phyloP scores from a whole-genome alignment of 64 coral and sea anemone genomes.

The Acropora tenuis region DNA sequence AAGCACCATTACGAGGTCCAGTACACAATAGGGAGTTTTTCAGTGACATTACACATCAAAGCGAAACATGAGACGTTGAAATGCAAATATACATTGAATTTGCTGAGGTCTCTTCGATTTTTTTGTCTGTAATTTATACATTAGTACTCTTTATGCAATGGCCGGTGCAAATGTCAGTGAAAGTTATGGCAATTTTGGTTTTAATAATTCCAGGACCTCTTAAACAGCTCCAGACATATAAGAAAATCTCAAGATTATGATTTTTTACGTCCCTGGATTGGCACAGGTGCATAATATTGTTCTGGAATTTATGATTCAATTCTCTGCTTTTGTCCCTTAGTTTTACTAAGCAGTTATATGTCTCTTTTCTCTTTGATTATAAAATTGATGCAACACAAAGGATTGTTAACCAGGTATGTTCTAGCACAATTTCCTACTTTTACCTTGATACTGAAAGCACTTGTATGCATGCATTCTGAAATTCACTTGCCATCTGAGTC shows the following conservation, averaged over 20 bases:
- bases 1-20: too few relatives aligned
- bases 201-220: slow-evolving; percentile 2
- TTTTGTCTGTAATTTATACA: too few relatives aligned
- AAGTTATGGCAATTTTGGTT: not conserved
- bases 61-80: too few relatives aligned
- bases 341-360: not conserved
- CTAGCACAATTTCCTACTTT: not conserved
- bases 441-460: too few relatives aligned
- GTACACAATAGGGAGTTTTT: too few relatives aligned
- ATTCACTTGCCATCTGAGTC: too few relatives aligned
- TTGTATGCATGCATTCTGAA: too few relatives aligned
- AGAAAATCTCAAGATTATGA: slow-evolving; percentile 24
- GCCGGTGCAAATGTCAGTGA: not conserved
- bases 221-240: slow-evolving; percentile 43
- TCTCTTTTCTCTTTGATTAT: not conserved
- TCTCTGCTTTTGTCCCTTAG: not conserved
- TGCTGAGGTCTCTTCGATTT: too few relatives aligned
- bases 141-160: too few relatives aligned
- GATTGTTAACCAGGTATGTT: not conserved
- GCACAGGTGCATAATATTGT: slow-evolving; percentile 41
- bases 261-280: slow-evolving; percentile 59
- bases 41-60: too few relatives aligned
- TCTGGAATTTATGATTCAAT: not conserved
- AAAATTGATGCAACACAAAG: not conserved
- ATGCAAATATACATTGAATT: too few relatives aligned